Base-by-base conservation (phyloP, 2,888 invertebrate genomes). In the Erebia palarica region DNA sequence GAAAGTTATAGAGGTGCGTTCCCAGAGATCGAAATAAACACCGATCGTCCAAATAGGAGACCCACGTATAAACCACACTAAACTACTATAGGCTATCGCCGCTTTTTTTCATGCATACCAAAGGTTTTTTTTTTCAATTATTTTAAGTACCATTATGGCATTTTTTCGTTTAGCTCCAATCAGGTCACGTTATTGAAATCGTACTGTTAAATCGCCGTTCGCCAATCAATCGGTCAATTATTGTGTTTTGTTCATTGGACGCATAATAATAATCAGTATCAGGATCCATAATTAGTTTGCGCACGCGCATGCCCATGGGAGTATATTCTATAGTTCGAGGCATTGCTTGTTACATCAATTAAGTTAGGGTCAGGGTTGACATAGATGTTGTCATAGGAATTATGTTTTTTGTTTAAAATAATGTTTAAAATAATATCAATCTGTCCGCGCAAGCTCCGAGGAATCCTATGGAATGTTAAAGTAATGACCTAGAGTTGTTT, bases 221-320 rank as follows among this genome's bases (percentile, higher is more conserved):
- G 36, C 14, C 51, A 27, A 55, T 13, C 49, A 65, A 2, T 65
- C 18, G 44, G 36, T 11, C 49, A n/a, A 27, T 58, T 36, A 8
- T 42, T 65, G 53, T 65, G 13, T 9, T 13, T 65, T 59, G 58
- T 44, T 49, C 58, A 47, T 49, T 58, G 66, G 66, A 58, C 21
- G 58, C 58, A 21, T 66, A 57, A 47, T 66, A 57, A 47, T 66
- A 67, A 67, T 61, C 55, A 61, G 67, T 66, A 70, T 61, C 70
- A 70, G 66, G 57, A 61, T 57, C 58, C 21, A 66, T 58, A 47
- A 65, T 55, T 49, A 73, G 65, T 61, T 69, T 55, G 59, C 16
- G 44, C 11, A 36, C 27, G 49, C 67, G 57, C 64, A 63, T 69
- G 71, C 55, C 66, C 49, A 69, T 69, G 71, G 69, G n/a, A 66